Evolutionary conservation across 1,140 invertebrate species (phyloP), one percentile per base, ranked within the genome.

Genomic region (Pygmarrhopalites habei): DNA sequence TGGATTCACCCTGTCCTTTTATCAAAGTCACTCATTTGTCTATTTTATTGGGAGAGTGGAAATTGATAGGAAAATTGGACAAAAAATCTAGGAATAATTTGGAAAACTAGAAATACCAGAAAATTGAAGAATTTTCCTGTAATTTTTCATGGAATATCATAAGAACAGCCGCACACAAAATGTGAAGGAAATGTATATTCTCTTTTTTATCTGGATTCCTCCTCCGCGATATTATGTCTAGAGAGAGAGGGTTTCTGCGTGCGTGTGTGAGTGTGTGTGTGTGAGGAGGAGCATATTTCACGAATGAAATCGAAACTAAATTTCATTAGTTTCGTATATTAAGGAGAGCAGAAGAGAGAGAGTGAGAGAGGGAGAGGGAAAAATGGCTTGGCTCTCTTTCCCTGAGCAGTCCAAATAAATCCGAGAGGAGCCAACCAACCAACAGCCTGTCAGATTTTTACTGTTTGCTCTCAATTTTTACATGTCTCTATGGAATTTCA

Each of bases 281-380:
- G 23, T 26, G 49, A 28, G 14, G 14, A 7, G 14, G 14, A 52
- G 53, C 66, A 64, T 64, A 67, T 67, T 67, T 67, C 58, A 59
- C 62, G 61, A 60, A 47, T 67, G 66, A 67, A 67, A 67, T 67
- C 21, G 58, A 67, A 67, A 60, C 61, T 67, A 67, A n/a, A 67
- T 67, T 64, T 64, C 57, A 67, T 67, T 67, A 67, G 58, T 56
- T 65, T n/a, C 19, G 43, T 15, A 12, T 46, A 32, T 52, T 52
- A 3, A 7, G 49, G 14, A 26, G 5, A 5, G 44, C 7, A n/a
- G 7, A 4, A 28, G 14, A 23, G n/a, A n/a, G n/a, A n/a, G n/a
- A n/a, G n/a, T 52, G 49, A 19, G 25, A 35, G 32, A 35, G 15
- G 32, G 15, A 35, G 32, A 35, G 32, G 15, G 32, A 35, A 35